Percentiles rank a stretch among this genome's conserved stretches.
These are phyloP conservation scores for Macropis europaea DNA, from an alignment of 2,888 invertebrate species.

Conservation along the genomic window DNA sequence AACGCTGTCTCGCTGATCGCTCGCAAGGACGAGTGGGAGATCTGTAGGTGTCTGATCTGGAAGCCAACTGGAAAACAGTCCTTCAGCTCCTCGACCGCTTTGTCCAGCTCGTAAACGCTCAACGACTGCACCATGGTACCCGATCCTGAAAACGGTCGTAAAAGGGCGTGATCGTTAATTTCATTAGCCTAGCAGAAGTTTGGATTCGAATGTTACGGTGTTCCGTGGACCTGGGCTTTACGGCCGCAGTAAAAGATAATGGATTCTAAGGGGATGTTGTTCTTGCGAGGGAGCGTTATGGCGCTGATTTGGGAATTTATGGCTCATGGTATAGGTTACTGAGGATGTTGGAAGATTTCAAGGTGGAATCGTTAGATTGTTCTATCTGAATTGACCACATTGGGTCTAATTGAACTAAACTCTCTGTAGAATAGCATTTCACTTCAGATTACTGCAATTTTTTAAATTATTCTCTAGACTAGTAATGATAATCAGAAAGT, in stretches of 20 bases:
- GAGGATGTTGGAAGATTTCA: too few species aligned
- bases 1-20: slow-evolving; percentile 87
- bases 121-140: slow-evolving; percentile 81
- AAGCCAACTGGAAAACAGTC: slow-evolving; percentile 80
- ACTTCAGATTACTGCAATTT: too few species aligned
- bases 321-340: too few species aligned
- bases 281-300: background rate
- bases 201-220: slow-evolving; percentile 25
- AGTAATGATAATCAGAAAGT: too few species aligned
- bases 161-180: slow-evolving; percentile 45
- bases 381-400: too few species aligned
- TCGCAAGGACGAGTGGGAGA: slow-evolving; percentile 84
- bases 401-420: too few species aligned
- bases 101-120: slow-evolving; percentile 82
- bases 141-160: slow-evolving; percentile 67
- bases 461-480: too few species aligned
- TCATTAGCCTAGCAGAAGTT: slow-evolving; percentile 34
- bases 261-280: background rate
- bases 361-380: too few species aligned
- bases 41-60: slow-evolving; percentile 81
- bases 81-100: slow-evolving; percentile 79
- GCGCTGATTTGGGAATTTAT: background rate
- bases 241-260: slow-evolving; percentile 20
- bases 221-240: slow-evolving; percentile 31
- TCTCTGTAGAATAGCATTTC: too few species aligned